These are phyloP conservation scores for Ceratitis capitata DNA, from an alignment of 1,140 invertebrate species.

Conservation along the genomic window DNA sequence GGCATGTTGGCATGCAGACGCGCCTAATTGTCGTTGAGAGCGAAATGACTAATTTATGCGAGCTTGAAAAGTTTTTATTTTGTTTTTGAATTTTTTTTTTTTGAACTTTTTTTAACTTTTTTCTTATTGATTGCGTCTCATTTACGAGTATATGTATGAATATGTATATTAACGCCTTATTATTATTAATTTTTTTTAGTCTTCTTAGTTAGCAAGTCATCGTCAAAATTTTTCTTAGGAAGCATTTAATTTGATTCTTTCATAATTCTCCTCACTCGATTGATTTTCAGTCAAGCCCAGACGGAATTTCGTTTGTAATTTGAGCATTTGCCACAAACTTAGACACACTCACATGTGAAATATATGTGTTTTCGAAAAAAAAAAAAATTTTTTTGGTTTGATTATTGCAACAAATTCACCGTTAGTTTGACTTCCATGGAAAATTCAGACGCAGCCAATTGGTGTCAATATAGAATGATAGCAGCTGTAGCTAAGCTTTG, in stretches of 20 bases:
- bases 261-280: background rate
- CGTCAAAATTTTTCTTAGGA: background rate
- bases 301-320: slow-evolving; percentile 5
- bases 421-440: slow-evolving; percentile 27
- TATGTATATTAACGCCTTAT: background rate
- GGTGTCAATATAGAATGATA: background rate
- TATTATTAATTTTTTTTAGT: background rate
- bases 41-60: slow-evolving; percentile 9
- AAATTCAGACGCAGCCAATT: background rate
- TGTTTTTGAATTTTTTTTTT: background rate
- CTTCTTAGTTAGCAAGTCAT: background rate
- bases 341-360: background rate
- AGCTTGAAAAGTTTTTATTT: slow-evolving; percentile 1
- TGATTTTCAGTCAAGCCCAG: slow-evolving; percentile 1
- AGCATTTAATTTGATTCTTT: background rate
- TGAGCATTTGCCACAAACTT: slow-evolving; percentile 25
- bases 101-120: slow-evolving; percentile 16
- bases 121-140: too few species aligned
- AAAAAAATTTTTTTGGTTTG: background rate
- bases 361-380: background rate
- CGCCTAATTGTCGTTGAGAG: slow-evolving; percentile 15
- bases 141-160: too few species aligned
- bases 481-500: background rate
- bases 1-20: slow-evolving; percentile 33
- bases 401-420: background rate